Evolutionary conservation across 2,113 vertebrate genomes (phyloP), one percentile per base, ranked within the genome.

Genomic region (Engystomops pustulosus): DNA sequence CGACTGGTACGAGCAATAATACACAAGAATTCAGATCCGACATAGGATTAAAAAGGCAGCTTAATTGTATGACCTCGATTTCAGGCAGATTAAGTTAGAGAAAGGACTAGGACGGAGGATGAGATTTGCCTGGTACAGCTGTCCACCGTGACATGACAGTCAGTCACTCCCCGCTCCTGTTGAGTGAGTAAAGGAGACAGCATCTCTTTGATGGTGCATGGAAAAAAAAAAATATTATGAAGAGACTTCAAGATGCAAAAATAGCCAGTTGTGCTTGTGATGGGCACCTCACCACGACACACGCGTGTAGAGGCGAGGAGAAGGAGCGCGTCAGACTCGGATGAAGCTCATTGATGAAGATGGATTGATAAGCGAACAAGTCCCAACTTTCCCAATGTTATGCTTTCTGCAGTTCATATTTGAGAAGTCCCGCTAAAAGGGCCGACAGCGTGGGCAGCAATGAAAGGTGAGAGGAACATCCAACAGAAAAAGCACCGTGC

Each of bases 111-210:
- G 89, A 90, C 88, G 74, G 71, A 89, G 92, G 92, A 93, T 89
- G 89, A 91, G 92, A 93, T 96, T 93, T 94, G 93, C 88, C 89
- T 87, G 84, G 86, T 92, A 91, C 96, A 97, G 94, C 96, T 97
- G 96, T 95, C 93, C 91, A 86, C 88, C 20, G 80, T 84, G 91
- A 91, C 89, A 69, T 91, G 93, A 93, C 93, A 95, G 90, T 90
- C 90, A 88, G 80, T 91, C 90, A 89, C 88, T 89, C 77, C 86
- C 83, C 41, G 88, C 83, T 69, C 30, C 88, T 5, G 78, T 68
- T 86, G 79, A 86, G 88, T 87, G 91, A 92, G 88, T 89, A 88
- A 89, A 79, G 86, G 53, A 88, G 87, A 86, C 88, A 90, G 47
- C 49, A 65, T 84, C 60, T 79, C 75, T 83, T 62, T 47, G 55